Evolutionary conservation across 2,888 invertebrate genomes (phyloP), one percentile per base, ranked within the genome.

Genomic region (Agrochola lychnidis): DNA sequence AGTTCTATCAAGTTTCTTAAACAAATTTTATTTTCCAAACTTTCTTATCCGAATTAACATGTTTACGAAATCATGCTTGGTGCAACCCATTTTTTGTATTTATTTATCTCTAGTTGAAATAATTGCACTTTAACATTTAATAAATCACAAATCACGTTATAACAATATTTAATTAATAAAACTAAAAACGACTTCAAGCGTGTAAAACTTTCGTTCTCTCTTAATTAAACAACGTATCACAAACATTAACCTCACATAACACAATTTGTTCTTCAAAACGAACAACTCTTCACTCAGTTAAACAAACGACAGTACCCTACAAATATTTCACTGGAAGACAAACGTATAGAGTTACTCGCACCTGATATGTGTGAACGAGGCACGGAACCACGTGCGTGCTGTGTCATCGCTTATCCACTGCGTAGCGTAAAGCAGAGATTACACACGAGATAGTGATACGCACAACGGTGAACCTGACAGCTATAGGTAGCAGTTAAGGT

Each of bases 331-430:
- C 74, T 72, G 61, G 69, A 63, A 75, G 70, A 75, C 71, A 75
- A 82, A 82, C 72, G 79, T 76, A 74, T 83, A 80, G 69, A 48
- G 61, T 83, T 83, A 77, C 84, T 71, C 25, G 69, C 80, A 81
- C 77, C 66, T 83, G 83, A 84, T 84, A 72, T 83, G 84, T 81
- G 80, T 71, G 73, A 70, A 73, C 42, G 71, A 6, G 69, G 53
- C 74, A 75, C 74, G 82, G 22, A 36, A 76, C 61, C 36, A 57
- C 42, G 62, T 83, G 81, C 84, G 83, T 80, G 83, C 59, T 1
- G n/a, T 84, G 84, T 83, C 83, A 61, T 71, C 51, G 63, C 80
- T 67, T 78, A 63, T 78, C 72, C 72, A 56, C 64, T 70, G 62
- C 56, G 70, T 80, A 75, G 61, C 71, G 51, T 72, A 73, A 70